Evolutionary conservation across 2,888 invertebrate species (phyloP).

Genomic region (Endomychus coccineus): DNA sequence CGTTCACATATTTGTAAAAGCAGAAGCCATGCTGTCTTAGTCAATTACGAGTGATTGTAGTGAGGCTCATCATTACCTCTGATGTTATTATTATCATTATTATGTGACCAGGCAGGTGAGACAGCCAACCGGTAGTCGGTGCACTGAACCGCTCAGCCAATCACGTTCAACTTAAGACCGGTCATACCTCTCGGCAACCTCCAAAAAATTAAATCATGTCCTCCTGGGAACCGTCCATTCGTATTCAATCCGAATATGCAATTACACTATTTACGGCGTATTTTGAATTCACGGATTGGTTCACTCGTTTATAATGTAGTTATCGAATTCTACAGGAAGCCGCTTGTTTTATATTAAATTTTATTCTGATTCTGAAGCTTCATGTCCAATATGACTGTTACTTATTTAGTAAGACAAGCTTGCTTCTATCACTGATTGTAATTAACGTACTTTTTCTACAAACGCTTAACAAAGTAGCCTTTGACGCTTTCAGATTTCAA

Average conservation of each 20-base stretch:
- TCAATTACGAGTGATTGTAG: slow-evolving; percentile 36
- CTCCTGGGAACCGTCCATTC: slow-evolving; percentile 23
- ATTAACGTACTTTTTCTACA: too few species aligned
- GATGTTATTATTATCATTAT: slow-evolving; percentile 43
- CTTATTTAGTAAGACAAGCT: too few species aligned
- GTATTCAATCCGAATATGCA: slow-evolving; percentile 5
- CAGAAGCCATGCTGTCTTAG: slow-evolving; percentile 38
- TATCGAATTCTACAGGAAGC: too few species aligned
- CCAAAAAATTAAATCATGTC: slow-evolving; percentile 34
- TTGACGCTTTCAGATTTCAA: too few species aligned
- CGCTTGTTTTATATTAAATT: too few species aligned
- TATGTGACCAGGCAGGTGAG: slow-evolving; percentile 37
- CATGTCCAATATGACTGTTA: too few species aligned
- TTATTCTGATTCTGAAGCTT: too few species aligned
- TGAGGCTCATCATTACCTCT: slow-evolving; percentile 38
- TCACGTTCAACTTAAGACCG: slow-evolving; percentile 29
- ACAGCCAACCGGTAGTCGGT: slow-evolving; percentile 39
- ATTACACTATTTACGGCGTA: not conserved
- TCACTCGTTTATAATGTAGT: too few species aligned
- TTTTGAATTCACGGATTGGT: too few species aligned
- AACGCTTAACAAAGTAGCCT: too few species aligned
- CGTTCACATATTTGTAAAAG: slow-evolving; percentile 17
- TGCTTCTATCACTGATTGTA: too few species aligned
- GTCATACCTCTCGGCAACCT: slow-evolving; percentile 34
- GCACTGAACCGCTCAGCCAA: slow-evolving; percentile 29